phyloP scores from a whole-genome alignment of 2,113 vertebrate species.

The Prionailurus viverrinus region DNA sequence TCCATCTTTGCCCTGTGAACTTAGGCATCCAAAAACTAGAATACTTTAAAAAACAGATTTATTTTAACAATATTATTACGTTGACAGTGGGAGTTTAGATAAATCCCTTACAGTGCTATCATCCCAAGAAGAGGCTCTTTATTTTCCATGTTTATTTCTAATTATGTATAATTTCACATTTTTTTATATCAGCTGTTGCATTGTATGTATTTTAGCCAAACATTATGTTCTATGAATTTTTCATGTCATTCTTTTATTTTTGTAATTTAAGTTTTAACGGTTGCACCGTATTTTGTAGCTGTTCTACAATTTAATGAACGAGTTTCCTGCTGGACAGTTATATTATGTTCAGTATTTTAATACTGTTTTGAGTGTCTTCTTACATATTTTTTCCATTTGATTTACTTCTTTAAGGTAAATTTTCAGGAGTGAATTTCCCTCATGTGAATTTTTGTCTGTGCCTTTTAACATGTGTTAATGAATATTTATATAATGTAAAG shows the following conservation, averaged over 20 bases:
- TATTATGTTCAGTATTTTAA: background rate
- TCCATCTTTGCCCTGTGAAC: conserved; percentile 2
- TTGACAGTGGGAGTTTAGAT: background rate
- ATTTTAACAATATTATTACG: background rate
- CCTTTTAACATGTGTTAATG: conserved; percentile 4
- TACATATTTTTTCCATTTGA: background rate
- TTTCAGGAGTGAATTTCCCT: background rate
- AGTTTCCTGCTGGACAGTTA: background rate
- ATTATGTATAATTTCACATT: background rate
- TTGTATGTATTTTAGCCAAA: background rate
- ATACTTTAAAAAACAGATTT: background rate
- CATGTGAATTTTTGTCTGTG: background rate
- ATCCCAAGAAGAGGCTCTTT: background rate
- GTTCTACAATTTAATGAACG: background rate
- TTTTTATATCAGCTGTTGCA: background rate
- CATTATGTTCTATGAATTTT: conserved; percentile 17
- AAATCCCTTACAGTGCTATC: background rate
- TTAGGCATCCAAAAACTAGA: background rate
- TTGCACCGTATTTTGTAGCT: background rate
- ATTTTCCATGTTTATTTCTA: conserved; percentile 51
- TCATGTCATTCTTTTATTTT: background rate
- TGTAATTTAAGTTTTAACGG: conserved; percentile 42
- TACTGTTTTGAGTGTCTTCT: background rate
- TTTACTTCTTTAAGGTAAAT: background rate
- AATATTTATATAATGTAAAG: conserved; percentile 22